A percentile compares a stretch with the other conserved stretches of the same genome.
Conservation (phyloP, 2,888 invertebrate genomes). For the Drosophila nigricruria region DNA sequence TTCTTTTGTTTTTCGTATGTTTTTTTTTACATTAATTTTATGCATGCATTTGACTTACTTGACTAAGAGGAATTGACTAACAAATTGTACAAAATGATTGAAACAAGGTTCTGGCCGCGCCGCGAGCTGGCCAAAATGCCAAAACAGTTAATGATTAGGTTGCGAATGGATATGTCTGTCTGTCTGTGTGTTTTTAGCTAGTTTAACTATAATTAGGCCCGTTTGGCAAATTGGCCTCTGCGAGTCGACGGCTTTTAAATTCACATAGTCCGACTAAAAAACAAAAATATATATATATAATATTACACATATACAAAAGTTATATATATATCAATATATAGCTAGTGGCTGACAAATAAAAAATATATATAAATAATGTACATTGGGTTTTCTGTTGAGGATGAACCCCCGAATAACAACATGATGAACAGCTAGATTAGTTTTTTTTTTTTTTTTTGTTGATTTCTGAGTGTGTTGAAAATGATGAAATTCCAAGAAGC, state of each 20-base stretch:
- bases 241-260: conserved; percentile 47
- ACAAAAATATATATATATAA: conserved; percentile 39
- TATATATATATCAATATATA: conserved; percentile 29
- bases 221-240: conserved; percentile 18
- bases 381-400: conserved; percentile 31
- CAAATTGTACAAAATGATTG: conserved; percentile 52
- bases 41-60: conserved; percentile 44
- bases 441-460: too few species aligned
- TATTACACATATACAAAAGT: conserved; percentile 54
- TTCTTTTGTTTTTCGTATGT: neutral
- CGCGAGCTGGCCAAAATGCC: conserved; percentile 5
- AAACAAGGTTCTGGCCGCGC: conserved; percentile 44
- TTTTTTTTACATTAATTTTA: conserved; percentile 27
- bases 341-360: conserved; percentile 12
- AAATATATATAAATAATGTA: conserved; percentile 50
- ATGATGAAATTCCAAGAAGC: conserved; percentile 18
- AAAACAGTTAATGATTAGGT: conserved; percentile 3
- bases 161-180: conserved; percentile 49
- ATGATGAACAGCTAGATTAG: conserved; percentile 58
- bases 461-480: neutral
- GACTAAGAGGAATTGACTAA: conserved; percentile 53
- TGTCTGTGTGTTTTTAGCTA: conserved; percentile 13
- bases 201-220: conserved; percentile 14
- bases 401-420: conserved; percentile 78
- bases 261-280: conserved; percentile 57